phyloP scores from a whole-genome alignment of 2,113 vertebrate species.

The Thunnus thynnus region DNA sequence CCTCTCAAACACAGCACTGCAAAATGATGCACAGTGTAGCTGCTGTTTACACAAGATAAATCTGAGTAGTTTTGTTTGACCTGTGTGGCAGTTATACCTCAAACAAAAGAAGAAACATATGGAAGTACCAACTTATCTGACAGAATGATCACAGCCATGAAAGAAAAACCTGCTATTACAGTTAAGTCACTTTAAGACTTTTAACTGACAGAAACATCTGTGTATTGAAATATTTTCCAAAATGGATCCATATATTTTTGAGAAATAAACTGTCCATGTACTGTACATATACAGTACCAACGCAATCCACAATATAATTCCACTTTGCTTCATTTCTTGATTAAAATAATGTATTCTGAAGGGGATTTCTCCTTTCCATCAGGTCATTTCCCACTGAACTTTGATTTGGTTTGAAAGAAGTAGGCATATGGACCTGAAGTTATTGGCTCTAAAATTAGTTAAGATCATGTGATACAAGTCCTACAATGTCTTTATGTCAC shows the following conservation, averaged over 20 bases:
- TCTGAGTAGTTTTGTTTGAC: slow-evolving; percentile 42
- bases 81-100: slow-evolving; percentile 25
- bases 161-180: slow-evolving; percentile 24
- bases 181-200: neutral
- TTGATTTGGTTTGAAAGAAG: too few relatives aligned
- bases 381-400: too few relatives aligned
- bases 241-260: neutral
- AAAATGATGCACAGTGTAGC: neutral
- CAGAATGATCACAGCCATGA: slow-evolving; percentile 15
- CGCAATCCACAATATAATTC: neutral
- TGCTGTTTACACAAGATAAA: slow-evolving; percentile 53
- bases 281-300: neutral
- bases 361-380: neutral
- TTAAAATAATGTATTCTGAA: neutral
- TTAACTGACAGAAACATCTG: neutral
- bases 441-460: too few relatives aligned
- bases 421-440: too few relatives aligned
- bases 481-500: too few relatives aligned
- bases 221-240: neutral
- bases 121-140: slow-evolving; percentile 19
- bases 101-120: slow-evolving; percentile 49
- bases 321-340: neutral
- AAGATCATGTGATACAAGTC: too few relatives aligned
- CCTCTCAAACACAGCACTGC: neutral
- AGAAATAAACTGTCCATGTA: neutral